A percentile compares a stretch with the other conserved stretches of the same genome.
Evolutionary conservation across 2,797 vertebrate genomes (phyloP).

Genomic region (Dicrostonyx torquatus): DNA sequence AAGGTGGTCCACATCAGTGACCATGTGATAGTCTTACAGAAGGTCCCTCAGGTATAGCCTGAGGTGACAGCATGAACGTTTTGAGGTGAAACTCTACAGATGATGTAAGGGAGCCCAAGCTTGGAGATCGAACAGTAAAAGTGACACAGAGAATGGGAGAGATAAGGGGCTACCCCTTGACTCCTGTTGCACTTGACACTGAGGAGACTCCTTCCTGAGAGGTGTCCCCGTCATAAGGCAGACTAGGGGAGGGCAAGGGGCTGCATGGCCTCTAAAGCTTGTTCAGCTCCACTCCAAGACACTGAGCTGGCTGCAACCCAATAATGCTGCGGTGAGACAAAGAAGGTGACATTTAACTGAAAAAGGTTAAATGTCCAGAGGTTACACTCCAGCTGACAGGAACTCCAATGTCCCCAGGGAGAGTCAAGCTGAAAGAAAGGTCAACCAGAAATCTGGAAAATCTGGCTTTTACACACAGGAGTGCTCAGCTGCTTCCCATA

Average conservation of each 20-base stretch:
- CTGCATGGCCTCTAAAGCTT: background rate
- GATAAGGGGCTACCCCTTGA: no score
- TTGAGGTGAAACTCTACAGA: background rate
- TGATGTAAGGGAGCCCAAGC: background rate
- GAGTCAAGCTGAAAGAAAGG: background rate
- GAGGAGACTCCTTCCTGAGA: background rate
- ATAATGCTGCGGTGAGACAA: background rate
- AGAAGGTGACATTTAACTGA: background rate
- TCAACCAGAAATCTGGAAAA: background rate
- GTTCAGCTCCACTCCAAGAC: background rate
- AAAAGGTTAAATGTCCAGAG: background rate
- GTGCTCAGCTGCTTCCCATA: background rate
- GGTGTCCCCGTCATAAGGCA: background rate
- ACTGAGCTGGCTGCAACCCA: background rate
- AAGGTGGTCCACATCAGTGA: background rate
- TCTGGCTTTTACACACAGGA: background rate
- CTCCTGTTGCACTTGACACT: background rate
- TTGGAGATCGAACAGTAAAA: background rate
- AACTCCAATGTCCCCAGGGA: background rate
- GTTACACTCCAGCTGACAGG: background rate
- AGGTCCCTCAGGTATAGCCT: no score
- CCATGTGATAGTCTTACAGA: background rate
- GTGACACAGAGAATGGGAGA: background rate
- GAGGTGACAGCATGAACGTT: background rate
- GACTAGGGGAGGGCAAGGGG: background rate